A percentile compares a stretch with the other conserved stretches of the same genome.
These are phyloP conservation scores for Beaufortia kweichowensis DNA, from an alignment of 2,113 vertebrate species.

Conservation along the genomic window DNA sequence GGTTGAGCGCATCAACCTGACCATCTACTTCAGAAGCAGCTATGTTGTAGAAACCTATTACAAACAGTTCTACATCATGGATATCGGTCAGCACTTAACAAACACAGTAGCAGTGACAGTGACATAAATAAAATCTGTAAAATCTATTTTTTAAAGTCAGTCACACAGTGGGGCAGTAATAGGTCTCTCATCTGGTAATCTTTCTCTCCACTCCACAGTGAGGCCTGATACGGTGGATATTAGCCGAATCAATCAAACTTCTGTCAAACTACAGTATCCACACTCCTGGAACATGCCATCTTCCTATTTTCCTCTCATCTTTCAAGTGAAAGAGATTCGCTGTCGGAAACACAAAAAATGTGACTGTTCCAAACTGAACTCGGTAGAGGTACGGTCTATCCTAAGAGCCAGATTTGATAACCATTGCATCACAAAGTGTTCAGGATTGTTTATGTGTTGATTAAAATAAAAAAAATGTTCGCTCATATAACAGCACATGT, in stretches of 20 bases:
- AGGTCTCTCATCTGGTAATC: neutral
- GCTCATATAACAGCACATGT: neutral
- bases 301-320: constrained; percentile 73
- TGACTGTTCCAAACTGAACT: constrained; percentile 38
- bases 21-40: constrained; percentile 47
- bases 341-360: constrained; percentile 45
- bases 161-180: neutral
- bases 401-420: neutral
- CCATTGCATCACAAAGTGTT: neutral
- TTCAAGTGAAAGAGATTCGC: constrained; percentile 63
- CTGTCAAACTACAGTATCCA: constrained; percentile 68
- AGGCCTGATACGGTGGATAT: constrained; percentile 69
- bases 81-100: constrained; percentile 51
- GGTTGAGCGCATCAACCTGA: constrained; percentile 46
- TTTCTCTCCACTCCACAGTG: constrained; percentile 57
- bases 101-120: neutral
- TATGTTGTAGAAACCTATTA: constrained; percentile 50
- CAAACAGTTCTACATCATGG: constrained; percentile 47
- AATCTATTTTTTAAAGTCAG: neutral
- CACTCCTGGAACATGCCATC: constrained; percentile 69
- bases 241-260: constrained; percentile 53
- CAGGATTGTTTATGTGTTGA: neutral
- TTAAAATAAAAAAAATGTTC: neutral
- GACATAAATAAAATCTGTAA: neutral
- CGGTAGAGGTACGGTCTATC: constrained; percentile 50